Percentiles rank a stretch among this genome's conserved stretches.
phyloP scores from a whole-genome alignment of 2,888 invertebrate genomes.

The Cryptus viduatorius region DNA sequence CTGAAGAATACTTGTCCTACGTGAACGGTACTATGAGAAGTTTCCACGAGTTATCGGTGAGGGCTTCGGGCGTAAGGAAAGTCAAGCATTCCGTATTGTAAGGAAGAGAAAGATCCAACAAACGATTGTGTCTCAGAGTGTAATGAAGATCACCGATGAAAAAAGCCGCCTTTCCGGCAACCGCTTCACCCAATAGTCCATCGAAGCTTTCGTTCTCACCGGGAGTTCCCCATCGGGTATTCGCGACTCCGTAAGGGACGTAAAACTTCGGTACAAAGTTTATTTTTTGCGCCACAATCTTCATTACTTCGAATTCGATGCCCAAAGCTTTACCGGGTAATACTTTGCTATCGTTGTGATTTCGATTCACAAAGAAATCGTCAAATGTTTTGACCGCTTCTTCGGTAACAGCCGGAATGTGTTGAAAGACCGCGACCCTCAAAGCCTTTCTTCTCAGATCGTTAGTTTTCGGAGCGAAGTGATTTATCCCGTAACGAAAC shows the following conservation, averaged over 20 bases:
- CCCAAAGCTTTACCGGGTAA: constrained; percentile 84
- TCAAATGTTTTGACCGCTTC: constrained; percentile 78
- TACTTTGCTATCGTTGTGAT: constrained; percentile 16
- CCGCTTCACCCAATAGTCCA: constrained; percentile 91
- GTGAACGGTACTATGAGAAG: constrained; percentile 92
- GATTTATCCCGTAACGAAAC: constrained; percentile 86
- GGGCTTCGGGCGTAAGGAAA: constrained; percentile 93
- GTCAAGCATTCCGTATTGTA: constrained; percentile 94
- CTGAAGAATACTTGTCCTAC: constrained; percentile 84
- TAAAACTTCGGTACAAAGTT: constrained; percentile 91
- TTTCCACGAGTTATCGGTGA: constrained; percentile 94
- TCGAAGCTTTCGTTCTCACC: constrained; percentile 89
- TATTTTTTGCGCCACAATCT: constrained; percentile 89
- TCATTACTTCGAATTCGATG: constrained; percentile 90
- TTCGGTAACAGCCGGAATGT: constrained; percentile 88
- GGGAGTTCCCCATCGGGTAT: constrained; percentile 89
- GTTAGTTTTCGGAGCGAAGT: constrained; percentile 83
- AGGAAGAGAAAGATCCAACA: constrained; percentile 91
- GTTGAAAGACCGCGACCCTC: constrained; percentile 89
- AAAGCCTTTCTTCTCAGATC: constrained; percentile 81
- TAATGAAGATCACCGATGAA: constrained; percentile 93
- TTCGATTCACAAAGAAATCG: background rate
- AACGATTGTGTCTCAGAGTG: constrained; percentile 88
- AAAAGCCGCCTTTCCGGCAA: constrained; percentile 89
- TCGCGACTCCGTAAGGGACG: constrained; percentile 87